Evolutionary conservation across 1,140 invertebrate genomes (phyloP).

Genomic region (Bicyclus anynana): DNA sequence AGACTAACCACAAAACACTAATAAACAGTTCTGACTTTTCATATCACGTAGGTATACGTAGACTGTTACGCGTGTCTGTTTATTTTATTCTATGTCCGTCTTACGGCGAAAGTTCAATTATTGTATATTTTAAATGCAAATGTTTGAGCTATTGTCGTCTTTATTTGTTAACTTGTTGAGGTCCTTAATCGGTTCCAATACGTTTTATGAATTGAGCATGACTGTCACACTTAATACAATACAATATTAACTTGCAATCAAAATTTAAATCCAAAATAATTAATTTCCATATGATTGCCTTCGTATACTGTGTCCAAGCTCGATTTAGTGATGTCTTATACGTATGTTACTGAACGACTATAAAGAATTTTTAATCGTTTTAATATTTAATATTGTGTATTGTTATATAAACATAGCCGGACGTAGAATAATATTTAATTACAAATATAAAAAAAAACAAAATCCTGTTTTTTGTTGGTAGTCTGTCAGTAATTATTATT

Average conservation of each 20-base stretch:
- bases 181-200: neutral
- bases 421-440: too few species aligned
- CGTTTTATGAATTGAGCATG: neutral
- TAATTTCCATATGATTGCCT: neutral
- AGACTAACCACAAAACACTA: too few species aligned
- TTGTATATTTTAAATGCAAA: neutral
- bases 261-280: neutral
- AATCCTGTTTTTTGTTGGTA: too few species aligned
- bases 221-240: neutral
- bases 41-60: conserved; percentile 21
- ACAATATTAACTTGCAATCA: neutral
- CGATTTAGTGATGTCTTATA: too few species aligned
- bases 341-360: too few species aligned
- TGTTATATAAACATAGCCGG: too few species aligned
- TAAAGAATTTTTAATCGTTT: too few species aligned
- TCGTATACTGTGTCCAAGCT: too few species aligned
- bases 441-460: too few species aligned
- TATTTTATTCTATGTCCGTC: conserved; percentile 12
- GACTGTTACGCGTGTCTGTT: conserved; percentile 2
- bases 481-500: too few species aligned
- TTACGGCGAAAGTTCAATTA: conserved; percentile 18
- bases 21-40: too few species aligned
- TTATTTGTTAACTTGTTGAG: neutral
- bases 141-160: neutral
- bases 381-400: too few species aligned